These are phyloP conservation scores for Sorex fumeus DNA, from an alignment of 2,113 vertebrate genomes.

Conservation along the genomic window DNA sequence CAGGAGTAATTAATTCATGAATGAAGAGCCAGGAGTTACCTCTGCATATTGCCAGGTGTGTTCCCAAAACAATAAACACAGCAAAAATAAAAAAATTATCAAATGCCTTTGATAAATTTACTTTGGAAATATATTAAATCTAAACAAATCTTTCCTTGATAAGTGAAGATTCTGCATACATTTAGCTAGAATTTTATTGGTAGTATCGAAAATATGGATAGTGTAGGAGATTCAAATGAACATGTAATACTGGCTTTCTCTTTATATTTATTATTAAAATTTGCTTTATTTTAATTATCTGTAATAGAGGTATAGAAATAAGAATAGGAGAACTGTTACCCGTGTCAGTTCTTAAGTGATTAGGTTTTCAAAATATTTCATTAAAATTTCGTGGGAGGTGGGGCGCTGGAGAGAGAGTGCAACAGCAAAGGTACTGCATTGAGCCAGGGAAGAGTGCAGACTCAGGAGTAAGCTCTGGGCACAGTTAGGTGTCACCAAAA, in stretches of 20 bases:
- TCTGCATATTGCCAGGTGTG: too few species aligned
- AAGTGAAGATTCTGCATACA: slow-evolving; percentile 34
- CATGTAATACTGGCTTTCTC: neutral
- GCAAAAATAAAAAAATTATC: neutral
- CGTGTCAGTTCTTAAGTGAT: neutral
- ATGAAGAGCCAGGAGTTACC: too few species aligned
- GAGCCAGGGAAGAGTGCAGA: too few species aligned
- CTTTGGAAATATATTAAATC: slow-evolving; percentile 14
- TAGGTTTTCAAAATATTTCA: slow-evolving; percentile 1
- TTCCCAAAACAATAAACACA: too few species aligned
- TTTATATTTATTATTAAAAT: slow-evolving; percentile 10
- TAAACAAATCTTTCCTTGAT: slow-evolving; percentile 6
- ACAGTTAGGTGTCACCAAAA: too few species aligned
- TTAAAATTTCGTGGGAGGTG: too few species aligned
- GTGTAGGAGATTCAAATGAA: neutral
- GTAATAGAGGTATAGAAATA: neutral
- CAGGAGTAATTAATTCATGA: too few species aligned
- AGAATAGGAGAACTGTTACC: neutral
- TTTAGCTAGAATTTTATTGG: slow-evolving; percentile 25
- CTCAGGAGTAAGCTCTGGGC: too few species aligned
- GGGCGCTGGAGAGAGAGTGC: too few species aligned
- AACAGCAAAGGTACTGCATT: too few species aligned
- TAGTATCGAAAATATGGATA: slow-evolving; percentile 41
- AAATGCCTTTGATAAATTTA: neutral
- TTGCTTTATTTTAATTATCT: slow-evolving; percentile 28